A percentile compares a stretch with the other conserved stretches of the same genome.
These are phyloP conservation scores for Esperia sulphurella DNA, from an alignment of 2,888 invertebrate genomes.

Conservation along the genomic window DNA sequence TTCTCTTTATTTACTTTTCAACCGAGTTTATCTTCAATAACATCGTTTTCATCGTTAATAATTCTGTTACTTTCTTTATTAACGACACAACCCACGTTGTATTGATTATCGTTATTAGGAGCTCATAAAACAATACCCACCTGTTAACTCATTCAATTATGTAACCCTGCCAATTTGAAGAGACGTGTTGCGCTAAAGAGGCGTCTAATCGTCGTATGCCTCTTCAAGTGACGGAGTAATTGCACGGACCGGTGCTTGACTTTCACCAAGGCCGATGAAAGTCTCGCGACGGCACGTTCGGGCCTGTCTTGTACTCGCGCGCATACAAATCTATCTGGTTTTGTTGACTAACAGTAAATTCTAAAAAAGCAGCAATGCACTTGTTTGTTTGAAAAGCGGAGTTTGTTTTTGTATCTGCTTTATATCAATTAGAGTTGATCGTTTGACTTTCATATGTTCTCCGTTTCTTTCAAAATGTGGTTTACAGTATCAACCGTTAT, in stretches of 20 bases:
- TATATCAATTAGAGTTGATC: background rate
- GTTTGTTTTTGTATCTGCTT: background rate
- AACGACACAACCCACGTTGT: constrained; percentile 5
- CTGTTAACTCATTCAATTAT: constrained; percentile 19
- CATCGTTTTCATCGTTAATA: background rate
- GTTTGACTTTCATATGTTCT: too few relatives aligned
- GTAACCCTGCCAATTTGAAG: constrained; percentile 24
- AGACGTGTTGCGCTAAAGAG: constrained; percentile 15
- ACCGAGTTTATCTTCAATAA: background rate
- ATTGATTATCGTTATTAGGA: background rate
- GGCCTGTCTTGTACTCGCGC: constrained; percentile 27
- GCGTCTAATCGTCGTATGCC: constrained; percentile 23
- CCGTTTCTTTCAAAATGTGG: too few relatives aligned
- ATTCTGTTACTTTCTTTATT: background rate
- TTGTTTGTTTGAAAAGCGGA: background rate
- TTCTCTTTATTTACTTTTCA: too few relatives aligned
- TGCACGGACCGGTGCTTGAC: constrained; percentile 56
- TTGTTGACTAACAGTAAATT: constrained; percentile 12
- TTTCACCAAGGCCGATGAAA: constrained; percentile 74
- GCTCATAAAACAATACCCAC: background rate
- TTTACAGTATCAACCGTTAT: too few relatives aligned
- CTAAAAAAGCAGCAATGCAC: background rate
- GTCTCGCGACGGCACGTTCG: constrained; percentile 40
- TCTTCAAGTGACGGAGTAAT: constrained; percentile 27
- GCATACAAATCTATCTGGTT: constrained; percentile 45